Percentiles rank a stretch among this genome's conserved stretches.
Conservation (phyloP, 2,113 vertebrate species). For the Trogon melanurus region DNA sequence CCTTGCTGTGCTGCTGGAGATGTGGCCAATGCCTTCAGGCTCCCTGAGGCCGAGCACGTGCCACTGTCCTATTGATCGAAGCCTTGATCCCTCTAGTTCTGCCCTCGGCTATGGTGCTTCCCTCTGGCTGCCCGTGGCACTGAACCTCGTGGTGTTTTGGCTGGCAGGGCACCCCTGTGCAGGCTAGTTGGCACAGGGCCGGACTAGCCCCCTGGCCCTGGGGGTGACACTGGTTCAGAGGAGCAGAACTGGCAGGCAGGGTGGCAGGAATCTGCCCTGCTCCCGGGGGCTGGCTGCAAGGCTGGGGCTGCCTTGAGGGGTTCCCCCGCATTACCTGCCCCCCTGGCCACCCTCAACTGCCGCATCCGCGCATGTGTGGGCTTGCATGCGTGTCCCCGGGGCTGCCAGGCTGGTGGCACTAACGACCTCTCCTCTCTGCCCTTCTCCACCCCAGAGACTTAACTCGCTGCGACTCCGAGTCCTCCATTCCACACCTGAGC, state of each 20-base stretch:
- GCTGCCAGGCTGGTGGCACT: neutral
- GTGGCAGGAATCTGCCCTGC: neutral
- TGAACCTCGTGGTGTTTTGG: neutral
- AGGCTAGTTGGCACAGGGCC: too few species aligned
- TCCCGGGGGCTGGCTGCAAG: neutral
- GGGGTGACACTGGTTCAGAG: too few species aligned
- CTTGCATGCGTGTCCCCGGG: too few species aligned
- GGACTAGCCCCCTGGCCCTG: too few species aligned
- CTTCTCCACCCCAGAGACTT: slow-evolving; percentile 82
- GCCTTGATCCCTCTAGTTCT: neutral
- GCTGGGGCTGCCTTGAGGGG: neutral
- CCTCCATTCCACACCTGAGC: slow-evolving; percentile 88
- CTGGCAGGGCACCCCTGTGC: too few species aligned
- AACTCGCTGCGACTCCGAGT: slow-evolving; percentile 93
- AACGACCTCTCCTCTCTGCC: neutral
- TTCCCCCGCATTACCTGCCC: neutral
- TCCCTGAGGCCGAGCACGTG: neutral
- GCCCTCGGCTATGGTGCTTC: fast-evolving
- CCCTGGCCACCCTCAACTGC: neutral
- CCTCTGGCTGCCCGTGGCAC: fast-evolving
- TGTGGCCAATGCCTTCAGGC: fast-evolving
- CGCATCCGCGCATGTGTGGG: neutral
- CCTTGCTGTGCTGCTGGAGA: too few species aligned
- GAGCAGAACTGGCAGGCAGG: neutral
- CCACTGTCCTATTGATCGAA: fast-evolving